A percentile compares a stretch with the other conserved stretches of the same genome.
Evolutionary conservation across 2,888 invertebrate species (phyloP).

Genomic region (Gryllus longicercus): DNA sequence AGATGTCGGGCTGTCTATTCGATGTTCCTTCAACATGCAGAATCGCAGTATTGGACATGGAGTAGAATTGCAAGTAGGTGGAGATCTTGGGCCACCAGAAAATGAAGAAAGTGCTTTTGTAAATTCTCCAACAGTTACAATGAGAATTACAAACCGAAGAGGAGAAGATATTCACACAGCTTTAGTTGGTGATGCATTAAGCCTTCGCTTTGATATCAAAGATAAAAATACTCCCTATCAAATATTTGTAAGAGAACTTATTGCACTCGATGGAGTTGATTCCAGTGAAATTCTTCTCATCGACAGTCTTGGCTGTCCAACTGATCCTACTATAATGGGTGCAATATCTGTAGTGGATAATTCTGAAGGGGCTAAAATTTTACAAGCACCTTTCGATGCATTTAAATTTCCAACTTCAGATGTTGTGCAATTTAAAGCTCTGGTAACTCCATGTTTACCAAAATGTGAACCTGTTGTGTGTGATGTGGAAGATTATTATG

Average conservation of each 20-base stretch:
- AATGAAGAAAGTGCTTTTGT: constrained; percentile 47
- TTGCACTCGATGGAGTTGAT: constrained; percentile 50
- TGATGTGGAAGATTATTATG: constrained; percentile 44
- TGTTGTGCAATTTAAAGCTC: constrained; percentile 47
- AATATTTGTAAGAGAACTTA: constrained; percentile 50
- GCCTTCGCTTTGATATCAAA: constrained; percentile 48
- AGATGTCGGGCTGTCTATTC: constrained; percentile 49
- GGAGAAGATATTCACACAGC: constrained; percentile 49
- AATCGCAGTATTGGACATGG: constrained; percentile 49
- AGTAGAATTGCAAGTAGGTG: constrained; percentile 44
- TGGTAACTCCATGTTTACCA: constrained; percentile 47
- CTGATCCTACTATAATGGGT: constrained; percentile 48
- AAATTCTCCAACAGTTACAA: constrained; percentile 49
- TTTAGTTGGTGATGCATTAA: constrained; percentile 50
- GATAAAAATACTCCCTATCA: constrained; percentile 49
- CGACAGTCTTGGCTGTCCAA: constrained; percentile 49
- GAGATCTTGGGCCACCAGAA: constrained; percentile 42
- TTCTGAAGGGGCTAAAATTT: constrained; percentile 38
- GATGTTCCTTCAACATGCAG: constrained; percentile 49
- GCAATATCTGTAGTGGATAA: constrained; percentile 40
- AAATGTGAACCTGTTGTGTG: constrained; percentile 45
- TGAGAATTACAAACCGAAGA: constrained; percentile 48
- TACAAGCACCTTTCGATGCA: constrained; percentile 48
- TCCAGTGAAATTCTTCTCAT: constrained; percentile 49
- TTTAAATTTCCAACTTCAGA: constrained; percentile 49